Evolutionary conservation across 64 coral and sea anemone species (phyloP), one percentile per base, ranked within the genome.

Genomic region (Exaiptasia diaphana): DNA sequence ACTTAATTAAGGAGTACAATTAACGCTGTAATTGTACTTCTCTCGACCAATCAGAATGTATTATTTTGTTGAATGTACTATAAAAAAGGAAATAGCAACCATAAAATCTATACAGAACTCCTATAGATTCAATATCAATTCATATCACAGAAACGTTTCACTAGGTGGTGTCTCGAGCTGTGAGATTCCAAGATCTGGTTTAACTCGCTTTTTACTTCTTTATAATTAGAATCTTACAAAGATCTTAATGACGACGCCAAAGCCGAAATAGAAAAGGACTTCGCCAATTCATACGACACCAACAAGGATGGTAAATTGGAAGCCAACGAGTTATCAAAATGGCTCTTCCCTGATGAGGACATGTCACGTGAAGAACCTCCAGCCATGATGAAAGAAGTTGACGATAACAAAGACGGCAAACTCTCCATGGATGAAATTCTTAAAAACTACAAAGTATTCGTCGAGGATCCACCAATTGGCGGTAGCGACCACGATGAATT

Each of bases 231-330:
- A 36, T 82, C 91, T 3, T 94, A 88, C 43, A 88, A 82, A 48
- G 91, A 94, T 48, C 41, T 85, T 0, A 94, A 89, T 21, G 79
- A 78, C 37, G 91, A 94, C 59, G 64, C 85, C 18, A 94, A 94
- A 85, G 73, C 59, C 42, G 91, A 94, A 78, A 53, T 94, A 68
- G 87, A 85, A 46, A 94, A 94, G 50, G 91, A 94, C 74, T 94
- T 94, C 15, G 57, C 54, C 3, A 78, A 70, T 15, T 79, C 53
- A 11, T 94, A 83, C 30, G 91, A 94, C 75, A 88, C 78, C 40
- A 77, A 94, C 80, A 84, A 83, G 52, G 74, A 85, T 71, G 91
- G 91, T 0, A 89, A 94, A 43, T 63, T 94, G 17, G 80, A 83
- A 36, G 78, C 59, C 21, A 67, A 78, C 2, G 91, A 94, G 42